Evolutionary conservation across 2,888 invertebrate genomes (phyloP), one percentile per base, ranked within the genome.

Genomic region (Petrophora chlorosata): DNA sequence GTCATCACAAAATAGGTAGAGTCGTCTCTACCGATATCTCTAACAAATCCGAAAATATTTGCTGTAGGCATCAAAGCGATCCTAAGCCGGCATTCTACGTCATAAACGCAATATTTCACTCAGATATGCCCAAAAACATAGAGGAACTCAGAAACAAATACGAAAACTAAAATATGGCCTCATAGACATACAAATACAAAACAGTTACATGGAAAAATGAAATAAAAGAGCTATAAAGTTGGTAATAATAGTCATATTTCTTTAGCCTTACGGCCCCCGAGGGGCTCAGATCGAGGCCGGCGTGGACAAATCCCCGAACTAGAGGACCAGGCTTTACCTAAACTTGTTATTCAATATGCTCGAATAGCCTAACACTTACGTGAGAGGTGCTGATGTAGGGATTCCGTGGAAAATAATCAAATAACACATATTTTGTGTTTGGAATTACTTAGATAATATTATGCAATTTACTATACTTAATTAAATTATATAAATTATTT

Each of bases 221-320:
- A 69, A 79, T 72, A 73, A 72, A 66, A 69, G 48, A 59, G 67
- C 63, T 63, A 72, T 76, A 78, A 77, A 73, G 64, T 73, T 62
- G 59, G 67, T 67, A 73, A 76, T 79, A 76, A 75, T 67, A 63
- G 63, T 65, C 61, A 72, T 76, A 76, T 75, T 73, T 76, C 75
- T n/a, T n/a, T n/a, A 70, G 57, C 53, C 65, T 70, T 70, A 78
- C 65, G 61, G 66, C 67, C 54, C 70, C 70, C 72, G 0, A 26
- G 53, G 61, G 55, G 17, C 49, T 59, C 60, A 61, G 63, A 71
- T 67, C 65, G 67, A 70, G 66, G 55, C 53, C 45, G 36, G 60
- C 48, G 56, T 64, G 63, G 71, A 74, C 73, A 69, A 72, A 71
- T 70, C 63, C 57, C 43, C 61, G 44, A 64, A 59, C 59, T 63